phyloP scores from a whole-genome alignment of 1,140 invertebrate genomes.

The Lordiphosa stackelbergi region DNA sequence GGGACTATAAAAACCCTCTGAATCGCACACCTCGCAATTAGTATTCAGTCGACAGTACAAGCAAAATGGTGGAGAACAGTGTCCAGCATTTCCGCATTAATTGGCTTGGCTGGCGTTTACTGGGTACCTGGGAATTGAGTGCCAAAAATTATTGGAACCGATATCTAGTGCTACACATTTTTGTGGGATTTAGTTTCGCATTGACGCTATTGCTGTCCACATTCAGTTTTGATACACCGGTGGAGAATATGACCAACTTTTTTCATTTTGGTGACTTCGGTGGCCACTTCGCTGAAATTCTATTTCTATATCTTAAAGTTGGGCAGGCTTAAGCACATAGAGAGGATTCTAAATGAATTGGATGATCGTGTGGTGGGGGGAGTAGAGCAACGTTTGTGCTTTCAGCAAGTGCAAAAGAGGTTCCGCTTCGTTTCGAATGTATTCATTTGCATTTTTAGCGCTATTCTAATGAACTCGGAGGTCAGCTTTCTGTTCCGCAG shows the following conservation, averaged over 20 bases:
- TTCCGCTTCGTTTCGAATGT: constrained; percentile 22
- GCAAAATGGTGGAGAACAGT: background rate
- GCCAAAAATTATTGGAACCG: constrained; percentile 2
- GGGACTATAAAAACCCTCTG: background rate
- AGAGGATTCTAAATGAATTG: constrained; percentile 23
- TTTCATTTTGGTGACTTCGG: constrained; percentile 27
- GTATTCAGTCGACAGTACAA: background rate
- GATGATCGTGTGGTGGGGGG: constrained; percentile 28
- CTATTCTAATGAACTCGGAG: constrained; percentile 9
- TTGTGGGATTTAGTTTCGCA: constrained; percentile 25
- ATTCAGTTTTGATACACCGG: constrained; percentile 22
- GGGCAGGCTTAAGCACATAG: constrained; percentile 1
- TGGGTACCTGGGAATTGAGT: constrained; percentile 35
- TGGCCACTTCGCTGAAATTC: constrained; percentile 37
- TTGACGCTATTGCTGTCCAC: constrained; percentile 13
- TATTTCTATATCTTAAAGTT: constrained; percentile 29
- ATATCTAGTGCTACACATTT: constrained; percentile 15
- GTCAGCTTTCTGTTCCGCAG: constrained; percentile 15
- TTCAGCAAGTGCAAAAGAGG: constrained; percentile 5
- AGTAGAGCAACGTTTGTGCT: constrained; percentile 10
- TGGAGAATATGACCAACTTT: constrained; percentile 57
- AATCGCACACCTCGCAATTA: no score
- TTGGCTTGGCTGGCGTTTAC: constrained; percentile 15
- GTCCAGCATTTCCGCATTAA: constrained; percentile 26
- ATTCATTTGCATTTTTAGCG: constrained; percentile 20